Evolutionary conservation across 1,140 invertebrate species (phyloP).

Genomic region (Drosophila novamexicana): DNA sequence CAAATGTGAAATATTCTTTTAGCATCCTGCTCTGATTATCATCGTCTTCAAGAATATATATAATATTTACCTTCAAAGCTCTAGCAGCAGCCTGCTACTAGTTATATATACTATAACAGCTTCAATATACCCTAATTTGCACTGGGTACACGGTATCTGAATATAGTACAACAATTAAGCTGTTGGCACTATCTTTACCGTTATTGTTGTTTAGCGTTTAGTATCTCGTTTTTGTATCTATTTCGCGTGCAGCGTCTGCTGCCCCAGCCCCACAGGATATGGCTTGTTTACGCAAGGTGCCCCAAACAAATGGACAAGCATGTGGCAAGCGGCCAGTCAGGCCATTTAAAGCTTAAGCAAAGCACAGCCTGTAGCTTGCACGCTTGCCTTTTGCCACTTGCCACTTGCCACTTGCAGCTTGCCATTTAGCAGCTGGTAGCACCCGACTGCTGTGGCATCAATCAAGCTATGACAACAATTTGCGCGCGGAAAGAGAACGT

Average conservation of each 20-base stretch:
- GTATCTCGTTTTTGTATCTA: conserved; percentile 38
- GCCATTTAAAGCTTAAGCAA: not conserved
- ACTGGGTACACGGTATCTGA: conserved; percentile 2
- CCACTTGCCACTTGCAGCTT: conserved; percentile 1
- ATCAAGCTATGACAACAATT: conserved; percentile 64
- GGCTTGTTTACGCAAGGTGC: conserved; percentile 38
- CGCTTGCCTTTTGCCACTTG: not conserved
- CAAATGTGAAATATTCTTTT: too few species aligned
- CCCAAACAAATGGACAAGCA: conserved; percentile 8
- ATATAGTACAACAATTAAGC: conserved; percentile 35
- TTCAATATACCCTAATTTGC: not conserved
- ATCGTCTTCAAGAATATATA: too few species aligned
- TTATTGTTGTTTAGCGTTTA: conserved; percentile 15
- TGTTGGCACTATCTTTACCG: conserved; percentile 34
- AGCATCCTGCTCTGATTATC: too few species aligned
- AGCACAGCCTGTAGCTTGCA: conserved; percentile 1
- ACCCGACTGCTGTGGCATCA: conserved; percentile 54
- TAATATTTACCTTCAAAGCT: too few species aligned
- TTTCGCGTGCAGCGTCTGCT: conserved; percentile 40
- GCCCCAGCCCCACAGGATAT: conserved; percentile 15
- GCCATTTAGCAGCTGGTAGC: too few species aligned
- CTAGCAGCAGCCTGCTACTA: too few species aligned
- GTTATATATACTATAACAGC: too few species aligned
- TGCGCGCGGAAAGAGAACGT: conserved; percentile 60
- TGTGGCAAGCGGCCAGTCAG: conserved; percentile 11